A percentile compares a stretch with the other conserved stretches of the same genome.
Conservation (phyloP, 1,140 invertebrate species). For the Drosophila rufa region DNA sequence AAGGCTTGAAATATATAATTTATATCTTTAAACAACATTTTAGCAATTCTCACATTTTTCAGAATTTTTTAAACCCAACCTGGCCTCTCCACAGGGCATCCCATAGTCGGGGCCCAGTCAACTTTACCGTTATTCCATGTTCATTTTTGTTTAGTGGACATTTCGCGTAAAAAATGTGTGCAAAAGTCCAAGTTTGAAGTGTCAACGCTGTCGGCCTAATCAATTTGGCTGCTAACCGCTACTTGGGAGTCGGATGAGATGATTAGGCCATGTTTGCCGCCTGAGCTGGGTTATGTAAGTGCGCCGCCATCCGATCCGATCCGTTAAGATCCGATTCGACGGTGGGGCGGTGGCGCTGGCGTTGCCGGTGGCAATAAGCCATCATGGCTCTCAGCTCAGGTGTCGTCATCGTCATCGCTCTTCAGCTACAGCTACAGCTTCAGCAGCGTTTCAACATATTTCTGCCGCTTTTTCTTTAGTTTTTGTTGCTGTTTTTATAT, state of each 20-base stretch:
- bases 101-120: neutral
- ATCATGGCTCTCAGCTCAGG: slow-evolving; percentile 51
- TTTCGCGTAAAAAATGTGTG: slow-evolving; percentile 59
- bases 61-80: neutral
- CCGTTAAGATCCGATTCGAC: slow-evolving; percentile 37
- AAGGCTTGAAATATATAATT: too few relatives aligned
- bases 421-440: slow-evolving; percentile 2
- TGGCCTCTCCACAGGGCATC: neutral
- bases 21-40: too few relatives aligned
- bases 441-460: slow-evolving; percentile 70
- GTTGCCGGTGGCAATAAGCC: slow-evolving; percentile 70
- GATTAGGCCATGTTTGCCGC: slow-evolving; percentile 79
- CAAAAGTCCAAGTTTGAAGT: slow-evolving; percentile 63
- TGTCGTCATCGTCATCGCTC: slow-evolving; percentile 66
- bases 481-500: slow-evolving; percentile 12
- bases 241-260: slow-evolving; percentile 61
- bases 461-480: slow-evolving; percentile 41
- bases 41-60: too few relatives aligned
- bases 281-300: slow-evolving; percentile 68
- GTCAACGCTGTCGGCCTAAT: slow-evolving; percentile 71
- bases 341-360: slow-evolving; percentile 51
- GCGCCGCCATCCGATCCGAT: slow-evolving; percentile 61
- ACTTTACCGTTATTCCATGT: slow-evolving; percentile 10
- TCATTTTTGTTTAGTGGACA: slow-evolving; percentile 15
- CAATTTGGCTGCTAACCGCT: slow-evolving; percentile 63